phyloP scores from a whole-genome alignment of 1,140 invertebrate species.

The Hyles vespertilio region DNA sequence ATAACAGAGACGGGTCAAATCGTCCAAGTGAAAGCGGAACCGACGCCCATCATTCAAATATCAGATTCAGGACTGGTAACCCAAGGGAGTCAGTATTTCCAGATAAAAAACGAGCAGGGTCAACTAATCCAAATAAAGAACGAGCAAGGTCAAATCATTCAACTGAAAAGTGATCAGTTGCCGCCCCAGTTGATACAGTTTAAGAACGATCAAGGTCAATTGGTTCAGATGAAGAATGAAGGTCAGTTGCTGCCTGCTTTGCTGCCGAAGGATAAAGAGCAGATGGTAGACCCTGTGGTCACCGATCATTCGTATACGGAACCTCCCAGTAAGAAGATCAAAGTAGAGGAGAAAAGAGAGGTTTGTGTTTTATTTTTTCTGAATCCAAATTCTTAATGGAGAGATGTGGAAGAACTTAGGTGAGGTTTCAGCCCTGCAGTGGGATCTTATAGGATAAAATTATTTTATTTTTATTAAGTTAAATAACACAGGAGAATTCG shows the following conservation, averaged over 20 bases:
- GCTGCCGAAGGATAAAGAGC: conserved; percentile 47
- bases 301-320: conserved; percentile 62
- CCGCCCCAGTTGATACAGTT: conserved; percentile 43
- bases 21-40: conserved; percentile 59
- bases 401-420: too few species aligned
- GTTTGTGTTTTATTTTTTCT: conserved; percentile 23
- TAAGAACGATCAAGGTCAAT: conserved; percentile 53
- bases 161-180: conserved; percentile 58
- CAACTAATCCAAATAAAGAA: conserved; percentile 66
- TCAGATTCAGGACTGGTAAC: conserved; percentile 28
- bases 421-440: too few species aligned
- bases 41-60: conserved; percentile 53
- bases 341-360: conserved; percentile 53
- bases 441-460: not conserved
- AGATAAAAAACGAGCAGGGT: conserved; percentile 67
- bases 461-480: too few species aligned
- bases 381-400: too few species aligned
- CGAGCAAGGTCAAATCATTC: conserved; percentile 65
- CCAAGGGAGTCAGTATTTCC: conserved; percentile 47
- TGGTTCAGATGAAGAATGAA: conserved; percentile 47
- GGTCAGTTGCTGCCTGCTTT: conserved; percentile 25
- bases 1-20: conserved; percentile 70
- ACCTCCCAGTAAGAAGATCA: conserved; percentile 53
- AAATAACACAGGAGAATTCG: too few species aligned
- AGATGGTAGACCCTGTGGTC: conserved; percentile 34